Conservation (phyloP, 2,888 invertebrate genomes). For the Sminthurinus aureus region DNA sequence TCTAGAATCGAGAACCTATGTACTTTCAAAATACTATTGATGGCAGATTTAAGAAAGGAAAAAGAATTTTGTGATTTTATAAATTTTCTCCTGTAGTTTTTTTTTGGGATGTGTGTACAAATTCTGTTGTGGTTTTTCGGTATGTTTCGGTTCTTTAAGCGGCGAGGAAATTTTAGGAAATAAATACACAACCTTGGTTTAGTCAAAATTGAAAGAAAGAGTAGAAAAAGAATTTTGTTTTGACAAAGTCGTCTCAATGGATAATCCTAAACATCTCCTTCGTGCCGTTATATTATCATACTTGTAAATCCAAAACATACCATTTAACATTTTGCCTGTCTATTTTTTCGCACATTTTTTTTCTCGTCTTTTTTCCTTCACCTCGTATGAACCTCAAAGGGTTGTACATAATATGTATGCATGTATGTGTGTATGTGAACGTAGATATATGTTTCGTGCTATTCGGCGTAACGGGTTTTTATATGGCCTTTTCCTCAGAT, state of each 20-base stretch:
- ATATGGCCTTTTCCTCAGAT: neutral
- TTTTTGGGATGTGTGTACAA: neutral
- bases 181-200: too few relatives aligned
- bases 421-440: neutral
- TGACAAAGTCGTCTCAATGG: constrained; percentile 25
- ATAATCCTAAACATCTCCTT: constrained; percentile 23
- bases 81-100: neutral
- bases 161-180: neutral
- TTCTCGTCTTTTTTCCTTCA: neutral
- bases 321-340: constrained; percentile 4
- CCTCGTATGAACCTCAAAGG: too few relatives aligned
- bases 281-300: constrained; percentile 2
- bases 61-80: neutral
- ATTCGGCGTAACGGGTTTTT: neutral
- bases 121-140: neutral
- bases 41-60: too few relatives aligned
- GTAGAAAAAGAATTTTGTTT: constrained; percentile 30
- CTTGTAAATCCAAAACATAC: neutral
- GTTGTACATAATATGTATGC: neutral
- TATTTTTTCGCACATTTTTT: constrained; percentile 22
- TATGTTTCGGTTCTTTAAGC: neutral
- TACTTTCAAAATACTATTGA: too few relatives aligned
- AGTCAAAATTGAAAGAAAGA: neutral
- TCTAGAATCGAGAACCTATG: too few relatives aligned
- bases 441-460: neutral